Evolutionary conservation across 2,113 vertebrate species (phyloP).

Genomic region (Rafetus swinhoei): DNA sequence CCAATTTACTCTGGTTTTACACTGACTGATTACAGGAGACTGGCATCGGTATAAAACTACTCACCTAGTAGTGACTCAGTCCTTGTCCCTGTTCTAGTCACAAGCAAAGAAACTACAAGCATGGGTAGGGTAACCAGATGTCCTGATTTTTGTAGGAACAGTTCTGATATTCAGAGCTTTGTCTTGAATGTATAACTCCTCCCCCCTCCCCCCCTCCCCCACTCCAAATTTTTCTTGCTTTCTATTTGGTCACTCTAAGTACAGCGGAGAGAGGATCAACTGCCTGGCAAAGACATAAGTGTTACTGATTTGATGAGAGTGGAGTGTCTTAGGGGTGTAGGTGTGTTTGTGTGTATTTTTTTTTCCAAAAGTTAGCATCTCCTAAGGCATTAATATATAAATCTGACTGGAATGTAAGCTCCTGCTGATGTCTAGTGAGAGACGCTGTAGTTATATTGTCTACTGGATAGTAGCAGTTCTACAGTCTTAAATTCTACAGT

Average conservation of each 20-base stretch:
- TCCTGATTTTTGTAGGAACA: too few relatives aligned
- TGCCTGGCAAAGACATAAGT: neutral
- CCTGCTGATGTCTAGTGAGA: neutral
- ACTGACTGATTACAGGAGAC: neutral
- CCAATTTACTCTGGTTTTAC: neutral
- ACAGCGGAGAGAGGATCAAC: neutral
- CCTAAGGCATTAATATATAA: neutral
- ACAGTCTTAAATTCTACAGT: neutral
- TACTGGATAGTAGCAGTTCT: fast-evolving
- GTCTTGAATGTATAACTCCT: too few relatives aligned
- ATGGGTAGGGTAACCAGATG: too few relatives aligned
- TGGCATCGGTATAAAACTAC: neutral
- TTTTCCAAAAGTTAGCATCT: neutral
- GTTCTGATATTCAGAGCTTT: too few relatives aligned
- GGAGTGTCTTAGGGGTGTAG: neutral
- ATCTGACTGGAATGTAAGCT: neutral
- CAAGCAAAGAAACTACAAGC: too few relatives aligned
- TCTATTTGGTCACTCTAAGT: too few relatives aligned
- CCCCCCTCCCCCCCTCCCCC: too few relatives aligned
- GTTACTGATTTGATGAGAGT: neutral
- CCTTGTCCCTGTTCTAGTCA: neutral
- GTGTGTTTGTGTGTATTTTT: too few relatives aligned
- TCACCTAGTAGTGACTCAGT: too few relatives aligned
- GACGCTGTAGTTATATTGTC: neutral
- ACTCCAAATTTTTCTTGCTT: too few relatives aligned